A percentile compares a stretch with the other conserved stretches of the same genome.
These are phyloP conservation scores for Enteromius anoplus DNA, from an alignment of 2,797 vertebrate species.

Conservation along the genomic window DNA sequence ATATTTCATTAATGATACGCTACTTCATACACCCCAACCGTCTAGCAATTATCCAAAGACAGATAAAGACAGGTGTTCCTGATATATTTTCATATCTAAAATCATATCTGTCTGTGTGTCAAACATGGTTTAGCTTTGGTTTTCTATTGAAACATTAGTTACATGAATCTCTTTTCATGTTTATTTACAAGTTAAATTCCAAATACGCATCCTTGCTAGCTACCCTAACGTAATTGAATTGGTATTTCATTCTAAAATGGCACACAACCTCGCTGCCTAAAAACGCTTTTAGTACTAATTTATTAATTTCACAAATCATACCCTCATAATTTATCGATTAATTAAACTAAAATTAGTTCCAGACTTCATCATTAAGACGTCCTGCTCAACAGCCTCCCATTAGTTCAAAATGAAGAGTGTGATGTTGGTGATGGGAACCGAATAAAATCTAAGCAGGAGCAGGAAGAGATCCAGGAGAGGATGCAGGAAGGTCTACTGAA, in stretches of 20 bases:
- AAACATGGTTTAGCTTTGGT: too few species aligned
- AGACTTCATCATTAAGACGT: not conserved
- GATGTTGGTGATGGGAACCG: not conserved
- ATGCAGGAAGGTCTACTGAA: conserved; percentile 43
- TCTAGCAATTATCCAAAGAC: not conserved
- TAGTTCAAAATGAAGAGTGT: not conserved
- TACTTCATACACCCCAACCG: not conserved
- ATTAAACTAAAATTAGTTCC: not conserved
- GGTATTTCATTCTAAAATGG: not conserved
- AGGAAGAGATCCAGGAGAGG: conserved; percentile 49
- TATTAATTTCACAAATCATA: not conserved
- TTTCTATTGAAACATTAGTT: too few species aligned
- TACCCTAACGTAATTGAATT: not conserved
- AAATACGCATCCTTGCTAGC: not conserved
- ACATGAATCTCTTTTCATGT: not conserved
- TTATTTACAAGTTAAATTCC: not conserved
- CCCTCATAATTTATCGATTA: not conserved
- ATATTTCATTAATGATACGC: not conserved
- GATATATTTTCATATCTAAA: not conserved
- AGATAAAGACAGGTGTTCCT: not conserved
- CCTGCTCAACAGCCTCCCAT: not conserved
- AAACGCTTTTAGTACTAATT: not conserved
- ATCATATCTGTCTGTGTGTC: not conserved
- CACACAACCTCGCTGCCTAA: not conserved
- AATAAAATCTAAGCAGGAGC: conserved; percentile 34